Base-by-base conservation (phyloP, 2,797 vertebrate genomes). In the Prunella strophiata region DNA sequence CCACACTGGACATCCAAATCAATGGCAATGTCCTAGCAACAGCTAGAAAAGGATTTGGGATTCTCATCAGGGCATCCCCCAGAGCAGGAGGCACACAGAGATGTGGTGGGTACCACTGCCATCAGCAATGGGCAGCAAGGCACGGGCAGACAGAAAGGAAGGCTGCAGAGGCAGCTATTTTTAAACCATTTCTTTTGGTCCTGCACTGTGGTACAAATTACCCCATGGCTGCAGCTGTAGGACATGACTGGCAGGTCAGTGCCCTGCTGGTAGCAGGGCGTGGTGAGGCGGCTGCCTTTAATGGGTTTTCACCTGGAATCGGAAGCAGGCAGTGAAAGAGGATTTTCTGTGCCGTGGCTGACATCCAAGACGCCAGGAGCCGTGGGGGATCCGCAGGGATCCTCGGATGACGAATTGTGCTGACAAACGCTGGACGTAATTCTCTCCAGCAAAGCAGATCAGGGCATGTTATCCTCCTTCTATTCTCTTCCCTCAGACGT, bases 251-350 rank as follows among this genome's bases (percentile, higher is more conserved):
- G 26, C n/a, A 68, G 68, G n/a, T 22, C 2, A 72, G 47, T 29
- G 72, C 45, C 54, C 30, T 17, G 4, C 40, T 8, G 3, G n/a
- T 1, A 36, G 89, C 65, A 54, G 85, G 57, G 79, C 80, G 68
- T 5, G 26, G 47, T 30, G n/a, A 59, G 51, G 63, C 2, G 5
- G 78, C 72, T 89, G 87, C 87, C 68, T 92, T 89, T 89, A 82
- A 87, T 94, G 81, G 89, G 70, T 92, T 91, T 92, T 80, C 88
- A 68, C 68, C 88, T 72, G 88, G 88, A 84, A 83, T 47, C 10
- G 3, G 89, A 88, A 87, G 57, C 10, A 1, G 71, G 71, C 1
- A 0, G 62, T 8, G 38, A 83, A 89, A 89, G 91, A 92, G 85
- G 85, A 85, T 93, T 95, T 94, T 80, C 93, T 5, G 0, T 67